Base-by-base conservation (phyloP, 2,797 vertebrate species). In the Mus caroli region DNA sequence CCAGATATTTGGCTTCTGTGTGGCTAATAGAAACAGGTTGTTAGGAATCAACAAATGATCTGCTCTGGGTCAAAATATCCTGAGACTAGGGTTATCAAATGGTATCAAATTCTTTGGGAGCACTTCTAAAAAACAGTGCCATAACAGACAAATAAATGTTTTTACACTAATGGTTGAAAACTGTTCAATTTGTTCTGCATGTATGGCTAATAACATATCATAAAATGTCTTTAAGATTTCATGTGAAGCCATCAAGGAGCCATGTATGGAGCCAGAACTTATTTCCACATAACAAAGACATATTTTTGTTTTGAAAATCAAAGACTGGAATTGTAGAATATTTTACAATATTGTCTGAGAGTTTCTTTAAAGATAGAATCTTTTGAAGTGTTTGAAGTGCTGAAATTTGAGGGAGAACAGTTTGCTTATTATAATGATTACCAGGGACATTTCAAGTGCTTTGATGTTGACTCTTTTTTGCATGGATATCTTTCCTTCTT, bases 341-440 rank as follows among this genome's bases (percentile, higher is more conserved):
- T 52, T 94, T 13, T n/a, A 62, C 64, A 79, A 88, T 75, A 94
- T 94, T 94, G 10, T 90, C 3, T 92, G 89, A 67, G 28, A 84
- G 64, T 6, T 79, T 90, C 77, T 90, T 31, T 34, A 84, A 76
- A 77, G 14, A 56, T 37, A 46, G 10, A 0, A 1, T 56, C n/a
- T 77, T 90, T 91, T 62, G 89, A 15, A 82, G 10, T 54, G 43
- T 71, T 60, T 86, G n/a, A 3, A 14, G 43, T 10, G 11, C 31
- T 88, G 11, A 10, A 40, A 54, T 62, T 69, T 79, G 85, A 34
- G 34, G 71, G 22, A 83, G 26, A 12, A 77, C 15, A 64, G 9
- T 50, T 17, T 78, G 3, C 43, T 58, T 82, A 37, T 26, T 24
- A n/a, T 50, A 92, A 67, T 64, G 14, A 52, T 78, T 28, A 87